Evolutionary conservation across 2,797 vertebrate genomes (phyloP).

Genomic region (Betta splendens): DNA sequence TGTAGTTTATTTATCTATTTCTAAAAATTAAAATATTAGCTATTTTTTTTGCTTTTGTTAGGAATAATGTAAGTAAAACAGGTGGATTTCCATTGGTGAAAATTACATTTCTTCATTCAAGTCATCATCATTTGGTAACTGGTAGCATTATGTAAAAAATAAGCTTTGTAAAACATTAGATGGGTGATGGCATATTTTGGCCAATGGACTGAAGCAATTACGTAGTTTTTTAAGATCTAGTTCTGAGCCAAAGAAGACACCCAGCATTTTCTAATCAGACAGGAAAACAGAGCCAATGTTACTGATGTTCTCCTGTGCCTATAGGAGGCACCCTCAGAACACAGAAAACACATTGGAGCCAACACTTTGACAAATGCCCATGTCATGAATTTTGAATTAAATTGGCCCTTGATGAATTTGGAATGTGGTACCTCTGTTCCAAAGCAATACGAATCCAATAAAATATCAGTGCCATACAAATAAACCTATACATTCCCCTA

Average conservation of each 20-base stretch:
- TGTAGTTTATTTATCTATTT: too few relatives aligned
- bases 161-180: constrained; percentile 24
- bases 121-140: constrained; percentile 27
- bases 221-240: constrained; percentile 54
- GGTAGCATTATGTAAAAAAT: constrained; percentile 4
- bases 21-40: too few relatives aligned
- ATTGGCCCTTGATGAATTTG: constrained; percentile 84
- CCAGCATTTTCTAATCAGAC: constrained; percentile 72
- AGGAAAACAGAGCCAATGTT: constrained; percentile 67
- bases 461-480: constrained; percentile 76
- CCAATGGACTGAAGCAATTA: constrained; percentile 30
- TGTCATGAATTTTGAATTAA: constrained; percentile 84
- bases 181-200: too few relatives aligned
- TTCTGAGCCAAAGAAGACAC: constrained; percentile 59
- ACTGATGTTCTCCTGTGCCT: constrained; percentile 65
- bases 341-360: constrained; percentile 61
- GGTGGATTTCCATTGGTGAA: too few relatives aligned
- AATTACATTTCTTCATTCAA: constrained; percentile 16
- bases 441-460: constrained; percentile 84
- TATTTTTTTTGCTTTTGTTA: too few relatives aligned
- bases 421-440: constrained; percentile 76
- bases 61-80: constrained; percentile 19
- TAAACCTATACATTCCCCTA: constrained; percentile 81
- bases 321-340: constrained; percentile 59
- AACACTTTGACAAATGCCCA: constrained; percentile 78